A percentile compares a stretch with the other conserved stretches of the same genome.
Evolutionary conservation across 2,888 invertebrate species (phyloP).

Genomic region (Calliopum simillimum): DNA sequence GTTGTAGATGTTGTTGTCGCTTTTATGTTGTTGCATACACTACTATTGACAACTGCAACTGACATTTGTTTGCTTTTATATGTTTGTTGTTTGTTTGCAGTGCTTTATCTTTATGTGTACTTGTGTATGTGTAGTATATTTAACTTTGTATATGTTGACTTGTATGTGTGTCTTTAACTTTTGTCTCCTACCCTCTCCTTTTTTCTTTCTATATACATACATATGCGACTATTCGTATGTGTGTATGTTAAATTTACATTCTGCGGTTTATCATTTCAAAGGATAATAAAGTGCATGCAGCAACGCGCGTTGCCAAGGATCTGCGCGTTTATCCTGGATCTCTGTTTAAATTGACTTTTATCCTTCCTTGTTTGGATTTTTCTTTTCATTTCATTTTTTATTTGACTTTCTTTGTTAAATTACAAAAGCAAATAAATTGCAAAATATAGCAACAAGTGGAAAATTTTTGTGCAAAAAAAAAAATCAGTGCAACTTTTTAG

Average conservation of each 20-base stretch:
- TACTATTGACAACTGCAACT: conserved; percentile 34
- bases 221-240: neutral
- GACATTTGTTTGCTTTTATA: conserved; percentile 45
- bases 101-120: neutral
- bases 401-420: conserved; percentile 19
- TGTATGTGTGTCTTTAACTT: neutral
- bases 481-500: neutral
- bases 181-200: neutral
- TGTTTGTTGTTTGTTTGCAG: conserved; percentile 21
- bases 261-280: conserved; percentile 34
- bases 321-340: conserved; percentile 5
- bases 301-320: conserved; percentile 27
- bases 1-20: conserved; percentile 17
- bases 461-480: neutral
- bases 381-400: neutral
- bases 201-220: neutral
- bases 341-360: conserved; percentile 26
- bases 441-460: conserved; percentile 11
- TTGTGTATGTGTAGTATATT: neutral
- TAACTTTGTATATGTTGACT: neutral
- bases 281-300: conserved; percentile 31
- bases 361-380: neutral
- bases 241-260: conserved; percentile 27
- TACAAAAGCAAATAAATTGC: conserved; percentile 31
- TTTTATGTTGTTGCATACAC: conserved; percentile 3